These are phyloP conservation scores for Falco novaeseelandiae DNA, from an alignment of 2,797 vertebrate genomes.

Conservation along the genomic window DNA sequence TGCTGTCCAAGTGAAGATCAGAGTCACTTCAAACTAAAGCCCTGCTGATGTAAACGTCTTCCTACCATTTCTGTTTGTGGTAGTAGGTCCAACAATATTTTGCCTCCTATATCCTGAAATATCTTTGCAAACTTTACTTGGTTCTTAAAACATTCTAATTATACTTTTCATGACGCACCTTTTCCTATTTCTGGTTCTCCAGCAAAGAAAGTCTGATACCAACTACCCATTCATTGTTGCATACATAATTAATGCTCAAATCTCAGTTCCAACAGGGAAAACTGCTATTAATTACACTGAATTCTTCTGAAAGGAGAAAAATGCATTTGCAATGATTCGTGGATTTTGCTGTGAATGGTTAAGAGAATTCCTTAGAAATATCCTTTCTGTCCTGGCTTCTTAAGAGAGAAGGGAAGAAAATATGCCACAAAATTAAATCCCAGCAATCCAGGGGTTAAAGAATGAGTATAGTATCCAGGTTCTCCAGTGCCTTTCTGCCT, in stretches of 20 bases:
- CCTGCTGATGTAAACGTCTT: background rate
- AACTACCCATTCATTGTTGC: slow-evolving; percentile 72
- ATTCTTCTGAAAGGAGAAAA: background rate
- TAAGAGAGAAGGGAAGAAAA: background rate
- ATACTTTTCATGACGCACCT: background rate
- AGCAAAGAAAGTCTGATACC: slow-evolving; percentile 76
- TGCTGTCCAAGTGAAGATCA: background rate
- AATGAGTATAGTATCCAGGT: background rate
- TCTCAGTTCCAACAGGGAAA: slow-evolving; percentile 37
- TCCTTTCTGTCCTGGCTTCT: background rate
- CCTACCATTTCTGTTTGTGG: background rate
- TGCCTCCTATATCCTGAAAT: background rate
- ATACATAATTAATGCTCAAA: slow-evolving; percentile 71
- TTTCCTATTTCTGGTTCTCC: slow-evolving; percentile 11
- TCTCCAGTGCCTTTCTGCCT: background rate
- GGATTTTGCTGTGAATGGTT: background rate
- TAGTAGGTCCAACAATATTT: background rate
- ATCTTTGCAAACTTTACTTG: background rate
- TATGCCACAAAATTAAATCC: background rate
- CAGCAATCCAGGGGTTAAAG: background rate
- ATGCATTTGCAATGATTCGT: background rate
- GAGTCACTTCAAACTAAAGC: background rate
- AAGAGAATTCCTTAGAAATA: background rate
- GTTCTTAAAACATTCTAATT: background rate
- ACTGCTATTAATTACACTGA: background rate